Evolutionary conservation across 1,140 invertebrate species (phyloP).

Genomic region (Drusus annulatus): DNA sequence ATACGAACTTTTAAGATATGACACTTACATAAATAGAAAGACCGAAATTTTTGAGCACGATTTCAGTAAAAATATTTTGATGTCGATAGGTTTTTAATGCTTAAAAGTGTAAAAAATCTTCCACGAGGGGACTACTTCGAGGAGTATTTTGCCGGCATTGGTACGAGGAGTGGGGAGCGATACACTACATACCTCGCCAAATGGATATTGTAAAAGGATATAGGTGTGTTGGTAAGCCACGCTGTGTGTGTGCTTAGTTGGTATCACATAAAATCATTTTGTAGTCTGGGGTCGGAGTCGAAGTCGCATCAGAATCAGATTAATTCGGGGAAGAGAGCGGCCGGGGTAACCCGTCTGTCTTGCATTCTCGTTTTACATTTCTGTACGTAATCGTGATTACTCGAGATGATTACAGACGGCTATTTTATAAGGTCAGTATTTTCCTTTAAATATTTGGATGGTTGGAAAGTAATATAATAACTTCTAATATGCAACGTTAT

Average conservation of each 20-base stretch:
- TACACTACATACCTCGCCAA: not conserved
- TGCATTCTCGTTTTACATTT: not conserved
- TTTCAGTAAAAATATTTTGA: not conserved
- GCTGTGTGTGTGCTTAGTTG: not conserved
- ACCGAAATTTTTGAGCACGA: slow-evolving; percentile 29
- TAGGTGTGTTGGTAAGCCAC: not conserved
- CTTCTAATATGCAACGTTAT: too few species aligned
- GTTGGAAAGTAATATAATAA: too few species aligned
- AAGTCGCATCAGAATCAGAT: not conserved
- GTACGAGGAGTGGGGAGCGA: not conserved
- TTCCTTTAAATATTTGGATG: too few species aligned
- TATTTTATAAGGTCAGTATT: too few species aligned
- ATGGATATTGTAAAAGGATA: not conserved
- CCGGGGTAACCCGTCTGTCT: not conserved
- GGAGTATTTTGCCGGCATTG: slow-evolving; percentile 18
- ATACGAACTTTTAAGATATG: slow-evolving; percentile 38
- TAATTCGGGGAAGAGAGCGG: not conserved
- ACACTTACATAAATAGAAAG: slow-evolving; percentile 26
- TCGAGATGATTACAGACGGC: too few species aligned
- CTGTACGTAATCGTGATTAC: too few species aligned
- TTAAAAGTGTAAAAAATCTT: not conserved
- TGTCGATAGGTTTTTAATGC: slow-evolving; percentile 27
- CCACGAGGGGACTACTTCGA: slow-evolving; percentile 42
- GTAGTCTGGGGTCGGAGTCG: not conserved
- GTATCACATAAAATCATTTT: too few species aligned